phyloP scores from a whole-genome alignment of 2,888 invertebrate genomes.

The Mesodorylaimus sp. region DNA sequence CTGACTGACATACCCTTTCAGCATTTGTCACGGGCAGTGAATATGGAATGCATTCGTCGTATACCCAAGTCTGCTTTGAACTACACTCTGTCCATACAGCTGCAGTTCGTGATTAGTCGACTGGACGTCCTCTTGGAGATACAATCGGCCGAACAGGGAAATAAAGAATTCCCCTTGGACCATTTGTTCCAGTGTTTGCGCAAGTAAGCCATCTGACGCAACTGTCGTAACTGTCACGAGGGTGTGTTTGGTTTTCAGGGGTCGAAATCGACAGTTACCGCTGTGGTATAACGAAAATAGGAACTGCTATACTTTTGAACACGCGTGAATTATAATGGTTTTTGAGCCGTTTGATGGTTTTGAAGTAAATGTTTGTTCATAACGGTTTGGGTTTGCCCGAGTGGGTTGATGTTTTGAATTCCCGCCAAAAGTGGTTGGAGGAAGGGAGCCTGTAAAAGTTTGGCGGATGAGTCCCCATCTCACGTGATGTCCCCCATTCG shows the following conservation, averaged over 20 bases:
- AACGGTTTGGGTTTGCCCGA: no score
- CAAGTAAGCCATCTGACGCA: not conserved
- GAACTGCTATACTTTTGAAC: no score
- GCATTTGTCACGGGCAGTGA: constrained; percentile 1
- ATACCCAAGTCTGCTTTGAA: not conserved
- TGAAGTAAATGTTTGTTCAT: no score
- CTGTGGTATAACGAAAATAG: not conserved
- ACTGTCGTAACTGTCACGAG: not conserved
- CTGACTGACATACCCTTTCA: not conserved
- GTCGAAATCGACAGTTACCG: not conserved
- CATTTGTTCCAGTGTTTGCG: not conserved
- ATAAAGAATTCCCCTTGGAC: not conserved
- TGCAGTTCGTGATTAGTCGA: constrained; percentile 1
- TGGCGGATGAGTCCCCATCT: no score
- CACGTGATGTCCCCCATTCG: no score
- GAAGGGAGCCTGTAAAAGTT: no score
- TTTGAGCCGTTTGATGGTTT: no score
- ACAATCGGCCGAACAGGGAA: not conserved
- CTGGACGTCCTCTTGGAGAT: constrained; percentile 8
- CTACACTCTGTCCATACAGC: not conserved
- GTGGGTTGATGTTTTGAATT: no score
- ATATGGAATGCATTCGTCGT: not conserved
- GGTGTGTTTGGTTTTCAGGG: not conserved
- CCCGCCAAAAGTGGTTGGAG: no score
- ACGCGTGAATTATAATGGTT: no score